Conservation (phyloP, 2,888 invertebrate genomes). For the Luperina nickerlii region DNA sequence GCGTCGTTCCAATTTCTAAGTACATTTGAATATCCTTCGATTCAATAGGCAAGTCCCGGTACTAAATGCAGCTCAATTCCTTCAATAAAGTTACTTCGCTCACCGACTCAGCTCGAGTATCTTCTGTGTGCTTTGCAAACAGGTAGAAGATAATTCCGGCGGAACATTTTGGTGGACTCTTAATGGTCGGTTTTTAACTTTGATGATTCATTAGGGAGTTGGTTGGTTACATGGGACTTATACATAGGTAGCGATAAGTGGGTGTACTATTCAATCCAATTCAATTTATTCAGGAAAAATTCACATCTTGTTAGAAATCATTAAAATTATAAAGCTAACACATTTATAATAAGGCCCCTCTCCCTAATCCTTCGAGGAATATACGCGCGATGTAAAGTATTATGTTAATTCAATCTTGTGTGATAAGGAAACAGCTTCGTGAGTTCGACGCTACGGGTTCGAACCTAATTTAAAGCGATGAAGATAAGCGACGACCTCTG, state of each 20-base stretch:
- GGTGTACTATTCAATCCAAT: not conserved
- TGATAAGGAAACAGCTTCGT: not conserved
- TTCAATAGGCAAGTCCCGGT: slow-evolving; percentile 32
- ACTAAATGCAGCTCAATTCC: slow-evolving; percentile 46
- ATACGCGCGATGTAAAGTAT: not conserved
- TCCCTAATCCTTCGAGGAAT: not conserved
- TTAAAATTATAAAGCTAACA: too few species aligned
- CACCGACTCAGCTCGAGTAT: slow-evolving; percentile 6
- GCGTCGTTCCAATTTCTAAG: slow-evolving; percentile 12
- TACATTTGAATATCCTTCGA: slow-evolving; percentile 29
- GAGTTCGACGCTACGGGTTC: not conserved
- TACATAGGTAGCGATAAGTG: not conserved
- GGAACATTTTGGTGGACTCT: not conserved
- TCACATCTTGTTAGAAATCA: too few species aligned
- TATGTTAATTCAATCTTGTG: not conserved
- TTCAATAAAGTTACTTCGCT: slow-evolving; percentile 43
- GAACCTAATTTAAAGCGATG: not conserved
- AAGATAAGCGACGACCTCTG: not conserved
- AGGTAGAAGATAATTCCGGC: not conserved
- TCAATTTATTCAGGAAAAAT: too few species aligned
- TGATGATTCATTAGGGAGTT: not conserved
- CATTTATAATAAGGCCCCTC: not conserved
- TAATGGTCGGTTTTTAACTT: not conserved
- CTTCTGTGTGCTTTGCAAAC: slow-evolving; percentile 13
- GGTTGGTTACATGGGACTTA: not conserved